phyloP scores from a whole-genome alignment of 1,140 invertebrate species.

The Drosophila jambulina region DNA sequence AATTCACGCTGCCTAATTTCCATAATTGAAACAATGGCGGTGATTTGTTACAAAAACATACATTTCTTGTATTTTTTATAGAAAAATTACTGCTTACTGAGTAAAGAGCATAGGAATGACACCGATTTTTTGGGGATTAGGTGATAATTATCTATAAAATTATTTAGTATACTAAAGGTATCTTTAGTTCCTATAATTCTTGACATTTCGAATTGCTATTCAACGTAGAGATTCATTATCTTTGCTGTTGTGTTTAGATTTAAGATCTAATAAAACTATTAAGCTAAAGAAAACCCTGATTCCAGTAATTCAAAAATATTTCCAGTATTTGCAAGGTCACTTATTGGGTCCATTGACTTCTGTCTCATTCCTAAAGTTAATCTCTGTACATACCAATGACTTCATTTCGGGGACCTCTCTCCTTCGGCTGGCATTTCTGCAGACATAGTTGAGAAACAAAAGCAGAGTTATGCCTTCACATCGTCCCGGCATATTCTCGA shows the following conservation, averaged over 20 bases:
- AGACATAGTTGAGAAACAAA: slow-evolving; percentile 42
- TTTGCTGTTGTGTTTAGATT: too few relatives aligned
- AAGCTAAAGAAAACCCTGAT: not conserved
- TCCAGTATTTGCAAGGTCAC: not conserved
- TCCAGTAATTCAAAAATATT: too few relatives aligned
- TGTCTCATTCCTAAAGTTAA: slow-evolving; percentile 56
- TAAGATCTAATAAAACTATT: not conserved
- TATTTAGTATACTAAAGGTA: too few relatives aligned
- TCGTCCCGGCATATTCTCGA: slow-evolving; percentile 38
- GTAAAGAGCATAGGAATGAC: not conserved
- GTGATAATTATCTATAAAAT: not conserved
- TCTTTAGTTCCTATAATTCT: too few relatives aligned
- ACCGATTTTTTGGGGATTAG: not conserved
- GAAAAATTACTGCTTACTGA: not conserved
- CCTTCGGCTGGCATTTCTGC: slow-evolving; percentile 1
- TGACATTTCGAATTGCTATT: not conserved
- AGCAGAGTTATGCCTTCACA: slow-evolving; percentile 53
- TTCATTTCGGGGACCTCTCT: slow-evolving; percentile 55
- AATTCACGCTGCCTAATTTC: slow-evolving; percentile 35
- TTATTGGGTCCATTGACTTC: not conserved
- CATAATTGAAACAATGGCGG: slow-evolving; percentile 24
- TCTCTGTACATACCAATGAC: slow-evolving; percentile 64
- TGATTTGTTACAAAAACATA: slow-evolving; percentile 11
- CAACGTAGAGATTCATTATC: too few relatives aligned
- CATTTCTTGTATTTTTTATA: not conserved